Evolutionary conservation across 1,140 invertebrate genomes (phyloP).

Genomic region (Marisa cornuarietis): DNA sequence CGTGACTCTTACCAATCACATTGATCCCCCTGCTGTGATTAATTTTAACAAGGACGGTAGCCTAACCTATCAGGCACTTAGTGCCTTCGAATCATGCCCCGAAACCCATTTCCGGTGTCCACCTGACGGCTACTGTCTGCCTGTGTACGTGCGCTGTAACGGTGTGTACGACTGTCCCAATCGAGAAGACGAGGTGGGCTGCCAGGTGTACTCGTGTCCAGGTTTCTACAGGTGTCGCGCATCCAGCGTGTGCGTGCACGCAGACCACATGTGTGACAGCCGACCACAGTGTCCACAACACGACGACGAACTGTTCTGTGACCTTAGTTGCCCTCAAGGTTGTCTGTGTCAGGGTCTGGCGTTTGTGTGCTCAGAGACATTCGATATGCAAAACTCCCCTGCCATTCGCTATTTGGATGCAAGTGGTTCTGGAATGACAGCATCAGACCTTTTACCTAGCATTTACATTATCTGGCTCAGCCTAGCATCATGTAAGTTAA

Average conservation of each 20-base stretch:
- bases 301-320: constrained; percentile 27
- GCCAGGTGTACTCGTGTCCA: constrained; percentile 15
- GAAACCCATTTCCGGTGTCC: constrained; percentile 14
- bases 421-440: background rate
- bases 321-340: background rate
- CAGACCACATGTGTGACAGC: constrained; percentile 23
- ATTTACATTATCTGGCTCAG: background rate
- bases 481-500: background rate
- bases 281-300: constrained; percentile 8
- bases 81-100: background rate
- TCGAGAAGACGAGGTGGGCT: constrained; percentile 3
- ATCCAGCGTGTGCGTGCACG: constrained; percentile 10
- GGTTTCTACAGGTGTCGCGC: constrained; percentile 14
- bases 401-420: constrained; percentile 7
- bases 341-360: constrained; percentile 19
- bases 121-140: constrained; percentile 9
- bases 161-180: constrained; percentile 15
- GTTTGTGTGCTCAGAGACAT: background rate
- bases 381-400: background rate
- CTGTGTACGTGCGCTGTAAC: constrained; percentile 16
- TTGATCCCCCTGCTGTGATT: too few relatives aligned
- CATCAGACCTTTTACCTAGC: background rate
- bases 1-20: too few relatives aligned
- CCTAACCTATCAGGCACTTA: too few relatives aligned
- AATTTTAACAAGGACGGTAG: too few relatives aligned